Conservation (phyloP, 1,140 invertebrate genomes). For the Drosophila albomicans region DNA sequence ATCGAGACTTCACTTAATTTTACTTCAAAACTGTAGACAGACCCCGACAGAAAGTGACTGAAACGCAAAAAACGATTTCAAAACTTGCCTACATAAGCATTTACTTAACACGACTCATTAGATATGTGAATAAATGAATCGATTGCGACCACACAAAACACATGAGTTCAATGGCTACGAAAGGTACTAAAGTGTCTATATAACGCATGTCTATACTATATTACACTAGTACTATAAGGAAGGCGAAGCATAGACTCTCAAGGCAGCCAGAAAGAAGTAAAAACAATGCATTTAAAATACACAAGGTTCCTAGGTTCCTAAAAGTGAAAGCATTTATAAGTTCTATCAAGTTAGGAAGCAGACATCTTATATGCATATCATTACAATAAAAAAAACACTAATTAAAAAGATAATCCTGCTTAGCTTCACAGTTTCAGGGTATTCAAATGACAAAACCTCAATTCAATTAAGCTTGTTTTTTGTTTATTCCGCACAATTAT, state of each 20-base stretch:
- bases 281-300: neutral
- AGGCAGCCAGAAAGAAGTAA: neutral
- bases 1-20: slow-evolving; percentile 38
- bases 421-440: no score
- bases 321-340: no score
- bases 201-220: neutral
- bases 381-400: no score
- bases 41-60: slow-evolving; percentile 19
- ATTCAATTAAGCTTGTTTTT: neutral
- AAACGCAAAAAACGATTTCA: slow-evolving; percentile 52
- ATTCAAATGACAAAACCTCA: neutral
- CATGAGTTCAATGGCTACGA: neutral
- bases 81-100: slow-evolving; percentile 23
- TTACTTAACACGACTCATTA: slow-evolving; percentile 45
- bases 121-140: slow-evolving; percentile 57
- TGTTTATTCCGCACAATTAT: slow-evolving; percentile 3
- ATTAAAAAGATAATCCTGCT: no score
- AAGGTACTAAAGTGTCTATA: neutral
- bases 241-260: neutral
- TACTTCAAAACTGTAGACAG: slow-evolving; percentile 42
- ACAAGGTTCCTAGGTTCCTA: no score
- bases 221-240: neutral
- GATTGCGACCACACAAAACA: slow-evolving; percentile 23
- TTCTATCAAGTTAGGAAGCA: no score
- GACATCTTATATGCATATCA: no score